Base-by-base conservation (phyloP, 2,888 invertebrate genomes). In the Anoplius nigerrimus region DNA sequence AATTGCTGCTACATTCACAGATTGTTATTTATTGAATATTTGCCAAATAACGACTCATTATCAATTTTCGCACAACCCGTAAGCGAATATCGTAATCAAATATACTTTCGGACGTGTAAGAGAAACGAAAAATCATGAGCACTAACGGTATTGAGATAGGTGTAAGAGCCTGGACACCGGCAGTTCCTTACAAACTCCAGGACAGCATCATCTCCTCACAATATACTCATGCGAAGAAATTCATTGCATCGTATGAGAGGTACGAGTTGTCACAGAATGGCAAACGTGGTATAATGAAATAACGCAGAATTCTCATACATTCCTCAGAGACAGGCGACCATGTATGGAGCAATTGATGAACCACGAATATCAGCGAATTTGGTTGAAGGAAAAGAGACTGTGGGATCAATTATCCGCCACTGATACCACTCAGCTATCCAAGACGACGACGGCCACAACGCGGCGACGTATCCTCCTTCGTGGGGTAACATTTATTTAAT, bases 321-420 rank as follows among this genome's bases (percentile, higher is more conserved):
- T 34, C 11, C 11, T 0, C 18, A 83, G 82, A 58, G 77, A 82
- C 3, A 68, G 66, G 16, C 71, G 75, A 6, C 77, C 82, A 20
- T 73, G 76, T 20, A 84, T 84, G 62, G 77, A 82, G 16, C 80
- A 81, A 46, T 61, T 84, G n/a, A 58, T 84, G 16, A 71, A 83
- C 1, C 81, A 83, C 51, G 84, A 84, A 18, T 84, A 84, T 56
- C 84, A 84, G 34, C 75, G 84, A 11, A 78, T 83, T 11, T 84
- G 84, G 84, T 80, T 78, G 78, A 61, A 68, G 3, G 84, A 84
- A 51, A 75, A 80, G 24, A 63, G 75, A n/a, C 53, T 48, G 1
- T 84, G 84, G 84, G 75, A 74, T 15, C 74, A 63, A 20, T 51
- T 55, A n/a, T 20, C 52, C 2, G n/a, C n/a, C n/a, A n/a, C n/a